Evolutionary conservation across 2,113 vertebrate genomes (phyloP).

Genomic region (Phalacrocorax brasilianus): DNA sequence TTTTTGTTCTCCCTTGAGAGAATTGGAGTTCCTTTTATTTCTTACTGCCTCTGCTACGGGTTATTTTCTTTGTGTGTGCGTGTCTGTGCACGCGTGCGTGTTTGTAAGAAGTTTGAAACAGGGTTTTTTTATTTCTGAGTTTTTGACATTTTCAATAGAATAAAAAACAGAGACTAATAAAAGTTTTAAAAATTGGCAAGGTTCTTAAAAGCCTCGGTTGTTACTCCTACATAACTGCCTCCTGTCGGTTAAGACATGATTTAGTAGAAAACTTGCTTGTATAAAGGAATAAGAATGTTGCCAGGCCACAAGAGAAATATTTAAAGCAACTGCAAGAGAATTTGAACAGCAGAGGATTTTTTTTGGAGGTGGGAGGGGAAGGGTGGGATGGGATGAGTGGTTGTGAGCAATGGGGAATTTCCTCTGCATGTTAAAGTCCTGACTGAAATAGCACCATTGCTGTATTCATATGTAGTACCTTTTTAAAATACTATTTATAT

Average conservation of each 20-base stretch:
- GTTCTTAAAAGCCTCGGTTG: background rate
- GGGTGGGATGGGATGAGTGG: background rate
- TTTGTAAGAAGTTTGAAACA: background rate
- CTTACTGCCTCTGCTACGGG: background rate
- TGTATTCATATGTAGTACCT: conserved; percentile 38
- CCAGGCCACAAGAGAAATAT: background rate
- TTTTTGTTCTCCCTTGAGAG: background rate
- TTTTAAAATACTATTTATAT: conserved; percentile 55
- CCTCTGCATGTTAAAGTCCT: conserved; percentile 53
- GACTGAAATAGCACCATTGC: background rate
- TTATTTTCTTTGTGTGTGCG: background rate
- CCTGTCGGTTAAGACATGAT: background rate
- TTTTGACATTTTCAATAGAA: background rate
- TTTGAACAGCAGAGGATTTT: conserved; percentile 6
- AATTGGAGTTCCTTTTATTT: background rate
- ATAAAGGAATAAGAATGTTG: background rate
- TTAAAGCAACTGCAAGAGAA: conserved; percentile 10
- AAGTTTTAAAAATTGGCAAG: background rate
- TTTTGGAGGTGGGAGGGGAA: background rate
- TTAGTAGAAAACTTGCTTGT: background rate
- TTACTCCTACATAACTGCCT: background rate
- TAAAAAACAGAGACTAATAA: conserved; percentile 20
- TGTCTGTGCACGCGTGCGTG: background rate
- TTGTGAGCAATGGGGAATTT: background rate
- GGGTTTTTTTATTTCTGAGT: background rate